Evolutionary conservation across 2,113 vertebrate genomes (phyloP).

Genomic region (Thunnus maccoyii): DNA sequence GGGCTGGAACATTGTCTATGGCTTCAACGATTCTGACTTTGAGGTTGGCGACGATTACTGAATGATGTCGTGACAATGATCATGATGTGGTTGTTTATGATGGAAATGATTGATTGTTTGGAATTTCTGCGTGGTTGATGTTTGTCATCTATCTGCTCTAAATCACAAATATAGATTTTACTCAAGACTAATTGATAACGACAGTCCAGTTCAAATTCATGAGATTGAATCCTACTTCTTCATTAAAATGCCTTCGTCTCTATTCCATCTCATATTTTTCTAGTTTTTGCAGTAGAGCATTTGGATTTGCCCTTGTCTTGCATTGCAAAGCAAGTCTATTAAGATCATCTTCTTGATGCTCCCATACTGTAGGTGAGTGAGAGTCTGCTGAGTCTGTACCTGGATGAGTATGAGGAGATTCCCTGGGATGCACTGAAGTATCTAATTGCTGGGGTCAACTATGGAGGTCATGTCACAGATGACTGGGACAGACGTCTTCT

Average conservation of each 20-base stretch:
- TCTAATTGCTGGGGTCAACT: slow-evolving; percentile 90
- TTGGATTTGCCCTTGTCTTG: slow-evolving; percentile 6
- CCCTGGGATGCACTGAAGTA: slow-evolving; percentile 93
- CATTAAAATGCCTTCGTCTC: slow-evolving; percentile 35
- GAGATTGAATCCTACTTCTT: slow-evolving; percentile 33
- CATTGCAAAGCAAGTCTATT: slow-evolving; percentile 25
- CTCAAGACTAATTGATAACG: slow-evolving; percentile 32
- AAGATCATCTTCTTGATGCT: not conserved
- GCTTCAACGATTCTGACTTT: slow-evolving; percentile 93
- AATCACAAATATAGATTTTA: slow-evolving; percentile 25
- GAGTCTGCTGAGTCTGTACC: slow-evolving; percentile 89
- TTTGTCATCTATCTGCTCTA: slow-evolving; percentile 42
- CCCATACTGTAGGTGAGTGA: slow-evolving; percentile 86
- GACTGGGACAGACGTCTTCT: slow-evolving; percentile 92
- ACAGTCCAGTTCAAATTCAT: slow-evolving; percentile 10
- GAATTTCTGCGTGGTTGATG: slow-evolving; percentile 17
- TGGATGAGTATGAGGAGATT: slow-evolving; percentile 90
- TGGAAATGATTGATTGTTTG: slow-evolving; percentile 8
- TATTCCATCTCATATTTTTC: slow-evolving; percentile 18
- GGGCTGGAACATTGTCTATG: slow-evolving; percentile 92
- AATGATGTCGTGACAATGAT: too few species aligned
- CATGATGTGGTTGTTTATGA: not conserved
- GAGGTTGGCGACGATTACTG: slow-evolving; percentile 82
- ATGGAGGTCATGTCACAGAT: slow-evolving; percentile 92
- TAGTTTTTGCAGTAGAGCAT: slow-evolving; percentile 4